These are phyloP conservation scores for Cephus runcator DNA, from an alignment of 2,888 invertebrate genomes.

Conservation along the genomic window DNA sequence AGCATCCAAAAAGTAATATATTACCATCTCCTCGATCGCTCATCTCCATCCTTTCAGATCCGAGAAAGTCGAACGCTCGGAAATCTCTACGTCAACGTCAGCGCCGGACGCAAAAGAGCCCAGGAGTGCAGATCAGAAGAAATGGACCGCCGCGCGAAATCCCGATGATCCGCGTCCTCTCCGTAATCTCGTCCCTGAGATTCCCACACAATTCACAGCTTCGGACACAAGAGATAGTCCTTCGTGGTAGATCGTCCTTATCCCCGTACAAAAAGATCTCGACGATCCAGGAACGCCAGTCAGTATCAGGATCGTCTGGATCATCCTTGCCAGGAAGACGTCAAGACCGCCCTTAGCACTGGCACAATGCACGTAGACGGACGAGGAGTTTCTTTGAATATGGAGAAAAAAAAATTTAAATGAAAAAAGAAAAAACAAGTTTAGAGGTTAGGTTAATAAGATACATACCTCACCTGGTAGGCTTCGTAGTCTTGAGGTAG, in stretches of 20 bases:
- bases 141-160: slow-evolving; percentile 32
- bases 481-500: neutral
- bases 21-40: neutral
- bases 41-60: neutral
- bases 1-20: neutral
- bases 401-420: neutral
- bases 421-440: neutral
- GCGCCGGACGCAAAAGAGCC: neutral
- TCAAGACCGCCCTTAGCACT: neutral
- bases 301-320: neutral
- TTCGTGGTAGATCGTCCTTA: neutral
- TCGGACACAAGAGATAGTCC: neutral
- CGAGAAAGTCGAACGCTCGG: neutral
- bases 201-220: slow-evolving; percentile 27
- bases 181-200: slow-evolving; percentile 8
- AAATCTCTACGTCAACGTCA: neutral
- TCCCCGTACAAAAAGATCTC: neutral
- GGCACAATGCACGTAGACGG: neutral
- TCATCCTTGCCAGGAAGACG: neutral
- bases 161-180: slow-evolving; percentile 28
- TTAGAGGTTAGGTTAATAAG: neutral
- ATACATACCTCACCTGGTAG: neutral
- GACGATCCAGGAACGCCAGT: neutral
- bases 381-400: neutral
- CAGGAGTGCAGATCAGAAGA: slow-evolving; percentile 9